Evolutionary conservation across 2,113 vertebrate species (phyloP).

Genomic region (Tautogolabrus adspersus): DNA sequence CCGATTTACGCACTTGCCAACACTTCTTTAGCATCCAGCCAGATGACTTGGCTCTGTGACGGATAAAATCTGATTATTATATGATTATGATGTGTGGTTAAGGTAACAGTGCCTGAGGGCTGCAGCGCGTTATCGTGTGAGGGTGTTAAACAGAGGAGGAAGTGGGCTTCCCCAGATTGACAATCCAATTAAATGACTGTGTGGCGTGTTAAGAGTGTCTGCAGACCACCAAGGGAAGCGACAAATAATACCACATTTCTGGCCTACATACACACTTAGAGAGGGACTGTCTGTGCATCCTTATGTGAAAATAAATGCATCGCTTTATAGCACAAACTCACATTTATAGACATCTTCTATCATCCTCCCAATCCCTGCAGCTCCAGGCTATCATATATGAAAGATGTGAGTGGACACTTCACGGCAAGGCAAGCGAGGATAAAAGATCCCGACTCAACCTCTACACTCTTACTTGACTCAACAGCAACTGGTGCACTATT

Average conservation of each 20-base stretch:
- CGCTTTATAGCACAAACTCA: not conserved
- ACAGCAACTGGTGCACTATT: constrained; percentile 1
- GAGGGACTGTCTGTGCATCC: constrained; percentile 4
- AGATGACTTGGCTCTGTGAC: constrained; percentile 29
- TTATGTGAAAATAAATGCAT: not conserved
- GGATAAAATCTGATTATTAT: constrained; percentile 63
- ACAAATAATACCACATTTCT: constrained; percentile 44
- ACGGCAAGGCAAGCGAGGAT: constrained; percentile 12
- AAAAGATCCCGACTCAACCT: constrained; percentile 58
- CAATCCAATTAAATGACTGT: constrained; percentile 78
- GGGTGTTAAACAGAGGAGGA: constrained; percentile 61
- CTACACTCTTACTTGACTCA: constrained; percentile 32
- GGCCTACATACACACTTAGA: constrained; percentile 18
- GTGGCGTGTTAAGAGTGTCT: constrained; percentile 56
- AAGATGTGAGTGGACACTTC: constrained; percentile 18
- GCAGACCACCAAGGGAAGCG: constrained; percentile 60
- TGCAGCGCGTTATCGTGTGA: constrained; percentile 37
- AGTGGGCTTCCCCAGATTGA: constrained; percentile 72
- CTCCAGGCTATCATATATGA: constrained; percentile 20
- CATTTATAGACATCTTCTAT: constrained; percentile 11
- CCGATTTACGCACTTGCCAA: constrained; percentile 45
- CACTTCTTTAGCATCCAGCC: constrained; percentile 40
- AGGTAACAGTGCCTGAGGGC: constrained; percentile 60
- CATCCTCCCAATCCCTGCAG: constrained; percentile 27
- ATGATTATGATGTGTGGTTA: constrained; percentile 68